phyloP scores from a whole-genome alignment of 30 jellyfish, hydroid and myxozoan genomes.

The Cassiopea xamachana region DNA sequence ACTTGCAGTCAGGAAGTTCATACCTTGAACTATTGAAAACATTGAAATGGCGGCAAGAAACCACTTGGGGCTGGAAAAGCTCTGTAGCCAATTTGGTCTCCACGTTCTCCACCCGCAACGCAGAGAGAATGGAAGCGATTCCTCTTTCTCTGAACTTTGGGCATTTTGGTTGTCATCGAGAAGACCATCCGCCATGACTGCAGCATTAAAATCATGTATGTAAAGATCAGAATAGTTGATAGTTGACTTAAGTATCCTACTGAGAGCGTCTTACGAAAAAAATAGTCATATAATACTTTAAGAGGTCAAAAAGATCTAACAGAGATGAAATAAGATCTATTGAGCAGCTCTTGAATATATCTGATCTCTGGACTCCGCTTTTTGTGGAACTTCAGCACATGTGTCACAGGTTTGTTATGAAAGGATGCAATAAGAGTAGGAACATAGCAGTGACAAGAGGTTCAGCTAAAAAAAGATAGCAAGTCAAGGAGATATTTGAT shows the following conservation, averaged over 20 bases:
- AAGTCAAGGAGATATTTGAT: too few relatives aligned
- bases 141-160: constrained; percentile 15
- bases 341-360: not conserved
- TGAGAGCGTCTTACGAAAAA: not conserved
- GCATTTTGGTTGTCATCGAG: constrained; percentile 51
- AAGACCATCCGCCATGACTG: constrained; percentile 62
- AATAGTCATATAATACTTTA: not conserved
- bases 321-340: not conserved
- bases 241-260: not conserved
- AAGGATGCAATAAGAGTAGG: too few relatives aligned
- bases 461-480: too few relatives aligned
- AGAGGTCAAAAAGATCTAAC: not conserved
- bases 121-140: constrained; percentile 7
- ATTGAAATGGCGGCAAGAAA: constrained; percentile 62
- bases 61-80: constrained; percentile 78
- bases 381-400: too few relatives aligned
- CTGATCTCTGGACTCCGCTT: not conserved
- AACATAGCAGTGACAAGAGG: too few relatives aligned
- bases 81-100: constrained; percentile 96
- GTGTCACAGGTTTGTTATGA: too few relatives aligned
- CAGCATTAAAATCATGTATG: not conserved
- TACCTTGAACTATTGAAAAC: constrained; percentile 87
- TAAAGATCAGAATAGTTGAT: not conserved
- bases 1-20: not conserved
- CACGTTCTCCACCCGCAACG: constrained; percentile 79